Conservation (phyloP, 92 coral and sea anemone genomes). For the Anthopleura xanthogrammica region DNA sequence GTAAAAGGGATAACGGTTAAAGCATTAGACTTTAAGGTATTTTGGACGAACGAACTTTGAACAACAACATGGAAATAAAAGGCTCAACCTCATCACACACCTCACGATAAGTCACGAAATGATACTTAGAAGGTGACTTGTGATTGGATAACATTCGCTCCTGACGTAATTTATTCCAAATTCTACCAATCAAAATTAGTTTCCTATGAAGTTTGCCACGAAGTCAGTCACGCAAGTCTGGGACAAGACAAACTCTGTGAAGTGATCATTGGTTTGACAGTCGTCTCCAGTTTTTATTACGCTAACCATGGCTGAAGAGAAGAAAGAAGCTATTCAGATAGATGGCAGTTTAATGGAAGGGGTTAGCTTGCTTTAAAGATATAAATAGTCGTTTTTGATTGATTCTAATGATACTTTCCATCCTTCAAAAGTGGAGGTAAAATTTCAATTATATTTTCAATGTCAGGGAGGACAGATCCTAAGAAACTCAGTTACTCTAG, state of each 20-base stretch:
- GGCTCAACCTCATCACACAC: background rate
- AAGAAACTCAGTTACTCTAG: slow-evolving; percentile 75
- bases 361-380: slow-evolving; percentile 40
- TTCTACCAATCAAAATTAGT: background rate
- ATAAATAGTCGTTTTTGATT: background rate
- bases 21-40: background rate
- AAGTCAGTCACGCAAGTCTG: slow-evolving; percentile 1
- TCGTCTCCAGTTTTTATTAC: background rate
- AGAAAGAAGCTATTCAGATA: slow-evolving; percentile 39
- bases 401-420: background rate
- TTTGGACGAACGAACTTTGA: background rate
- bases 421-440: background rate
- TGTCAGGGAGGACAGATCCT: slow-evolving; percentile 71
- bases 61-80: background rate
- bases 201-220: background rate
- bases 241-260: background rate
- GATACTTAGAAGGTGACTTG: background rate
- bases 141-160: background rate
- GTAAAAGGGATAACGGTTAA: background rate
- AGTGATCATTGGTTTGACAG: background rate
- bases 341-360: slow-evolving; percentile 93
- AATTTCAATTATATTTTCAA: background rate
- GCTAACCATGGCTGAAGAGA: slow-evolving; percentile 49
- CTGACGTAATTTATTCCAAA: background rate
- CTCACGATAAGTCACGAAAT: background rate